phyloP scores from a whole-genome alignment of 2,797 vertebrate species.

The Coregonus sp. region DNA sequence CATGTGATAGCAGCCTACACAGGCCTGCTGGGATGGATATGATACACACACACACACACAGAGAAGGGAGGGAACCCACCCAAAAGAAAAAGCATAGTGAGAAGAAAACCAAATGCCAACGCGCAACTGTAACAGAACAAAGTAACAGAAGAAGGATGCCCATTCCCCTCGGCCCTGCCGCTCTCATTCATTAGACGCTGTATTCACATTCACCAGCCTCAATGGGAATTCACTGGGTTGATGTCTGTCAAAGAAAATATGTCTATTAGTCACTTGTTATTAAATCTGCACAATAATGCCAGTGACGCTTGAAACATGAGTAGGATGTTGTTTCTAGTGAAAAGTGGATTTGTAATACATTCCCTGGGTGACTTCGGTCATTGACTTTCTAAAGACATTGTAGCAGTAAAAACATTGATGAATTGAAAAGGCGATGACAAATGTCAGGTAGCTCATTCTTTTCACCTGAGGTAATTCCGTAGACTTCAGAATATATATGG shows the following conservation, averaged over 20 bases:
- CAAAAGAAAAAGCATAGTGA: background rate
- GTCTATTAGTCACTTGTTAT: background rate
- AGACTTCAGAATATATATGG: background rate
- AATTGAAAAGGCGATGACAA: background rate
- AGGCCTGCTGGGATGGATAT: background rate
- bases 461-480: background rate
- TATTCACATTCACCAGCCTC: background rate
- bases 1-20: background rate
- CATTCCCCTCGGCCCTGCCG: too few relatives aligned
- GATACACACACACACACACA: background rate
- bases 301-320: background rate
- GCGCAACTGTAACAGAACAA: background rate
- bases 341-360: background rate
- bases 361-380: background rate
- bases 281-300: too few relatives aligned
- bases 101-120: background rate
- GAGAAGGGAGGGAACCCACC: background rate
- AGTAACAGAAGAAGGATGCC: too few relatives aligned
- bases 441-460: background rate
- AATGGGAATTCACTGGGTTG: background rate
- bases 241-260: background rate
- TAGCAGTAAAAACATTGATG: background rate
- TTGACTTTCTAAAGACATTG: background rate
- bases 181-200: background rate
- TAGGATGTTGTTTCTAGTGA: background rate